Evolutionary conservation across 2,888 invertebrate genomes (phyloP).

Genomic region (Drosophila hamatofila): DNA sequence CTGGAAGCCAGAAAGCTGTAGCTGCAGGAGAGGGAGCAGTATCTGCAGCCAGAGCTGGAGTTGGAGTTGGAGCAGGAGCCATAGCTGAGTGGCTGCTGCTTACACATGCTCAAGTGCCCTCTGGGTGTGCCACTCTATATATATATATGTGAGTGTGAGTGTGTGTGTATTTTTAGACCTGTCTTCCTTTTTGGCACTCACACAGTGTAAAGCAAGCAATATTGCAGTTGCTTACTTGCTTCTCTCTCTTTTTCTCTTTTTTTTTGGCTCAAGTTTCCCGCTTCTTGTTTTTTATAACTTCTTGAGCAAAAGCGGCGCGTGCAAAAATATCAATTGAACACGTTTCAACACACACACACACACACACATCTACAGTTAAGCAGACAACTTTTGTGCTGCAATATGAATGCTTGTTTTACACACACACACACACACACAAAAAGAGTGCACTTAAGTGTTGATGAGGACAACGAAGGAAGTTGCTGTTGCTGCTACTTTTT

Average conservation of each 20-base stretch:
- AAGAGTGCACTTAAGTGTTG: conserved; percentile 63
- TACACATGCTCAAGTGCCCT: conserved; percentile 60
- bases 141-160: background rate
- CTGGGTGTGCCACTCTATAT: conserved; percentile 3
- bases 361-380: conserved; percentile 6
- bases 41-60: background rate
- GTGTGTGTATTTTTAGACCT: conserved; percentile 66
- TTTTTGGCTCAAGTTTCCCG: conserved; percentile 50
- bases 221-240: conserved; percentile 72
- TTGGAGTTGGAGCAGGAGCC: conserved; percentile 4
- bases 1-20: conserved; percentile 11
- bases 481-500: conserved; percentile 44
- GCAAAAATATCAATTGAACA: conserved; percentile 81
- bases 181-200: conserved; percentile 71
- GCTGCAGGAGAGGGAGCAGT: background rate
- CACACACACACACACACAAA: conserved; percentile 37
- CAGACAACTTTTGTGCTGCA: conserved; percentile 49
- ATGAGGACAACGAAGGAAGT: conserved; percentile 68
- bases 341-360: conserved; percentile 65
- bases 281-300: conserved; percentile 79
- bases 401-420: conserved; percentile 50
- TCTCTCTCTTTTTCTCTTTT: conserved; percentile 17
- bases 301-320: conserved; percentile 69
- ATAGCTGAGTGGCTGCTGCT: conserved; percentile 47
- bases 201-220: conserved; percentile 53